Evolutionary conservation across 2,888 invertebrate genomes (phyloP), one percentile per base, ranked within the genome.

Genomic region (Rhaphigaster nebulosa): DNA sequence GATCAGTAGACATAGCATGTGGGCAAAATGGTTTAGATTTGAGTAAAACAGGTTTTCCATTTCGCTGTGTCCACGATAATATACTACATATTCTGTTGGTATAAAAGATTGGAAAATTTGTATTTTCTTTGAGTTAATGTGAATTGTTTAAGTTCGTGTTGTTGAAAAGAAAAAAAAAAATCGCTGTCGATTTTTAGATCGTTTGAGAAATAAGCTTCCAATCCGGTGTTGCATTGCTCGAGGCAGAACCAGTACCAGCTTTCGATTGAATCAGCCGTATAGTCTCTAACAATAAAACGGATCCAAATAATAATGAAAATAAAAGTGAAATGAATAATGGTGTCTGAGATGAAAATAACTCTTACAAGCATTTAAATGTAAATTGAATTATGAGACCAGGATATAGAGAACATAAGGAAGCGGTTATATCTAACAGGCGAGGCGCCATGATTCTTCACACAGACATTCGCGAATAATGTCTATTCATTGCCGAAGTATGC

Each of bases 371-470:
- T 38, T 76, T 76, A 34, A 76, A 76, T 76, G 70, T 76, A 76
- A 76, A 76, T 76, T 76, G 70, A 76, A 76, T 76, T 34, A 76
- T 38, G 1, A 76, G 23, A 76, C 70, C 38, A 76, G 70, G 70
- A 38, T 38, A 76, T 38, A 18, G 70, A 38, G 38, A 76, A 76
- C 70, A 76, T 76, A 76, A 76, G 70, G 70, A 76, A 76, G 70
- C 38, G 70, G 70, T 38, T 38, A 76, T 34, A 76, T 38, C 10
- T 38, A 3, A 38, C 1, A 34, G 34, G 8, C 34, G 18, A 76
- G 70, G 70, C 70, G 70, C 70, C 70, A 76, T 8, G 70, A 38
- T 76, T 76, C 70, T 76, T 76, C 70, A 38, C 70, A 76, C 70
- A 23, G 70, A 38, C 70, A 2, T 29, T 2, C 23, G 70, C 29